A percentile compares a stretch with the other conserved stretches of the same genome.
These are phyloP conservation scores for Haliclystus octoradiatus DNA, from an alignment of 30 jellyfish, hydroid and myxozoan species.

Conservation along the genomic window DNA sequence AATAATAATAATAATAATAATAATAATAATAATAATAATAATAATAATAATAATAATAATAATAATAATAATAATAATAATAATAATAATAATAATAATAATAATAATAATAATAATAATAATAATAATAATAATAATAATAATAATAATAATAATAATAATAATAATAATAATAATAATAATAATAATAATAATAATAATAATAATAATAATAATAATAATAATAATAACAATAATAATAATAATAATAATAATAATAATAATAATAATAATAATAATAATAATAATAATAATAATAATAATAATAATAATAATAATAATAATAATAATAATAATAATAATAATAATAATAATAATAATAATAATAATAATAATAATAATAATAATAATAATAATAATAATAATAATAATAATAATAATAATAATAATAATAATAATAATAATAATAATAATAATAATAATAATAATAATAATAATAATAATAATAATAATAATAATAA, in stretches of 20 bases:
- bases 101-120: neutral
- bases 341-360: conserved; percentile 1
- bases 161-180: neutral
- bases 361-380: too few species aligned
- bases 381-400: too few species aligned
- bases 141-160: neutral
- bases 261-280: neutral
- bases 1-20: neutral
- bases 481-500: too few species aligned
- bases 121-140: neutral
- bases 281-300: conserved; percentile 3
- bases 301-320: conserved; percentile 2
- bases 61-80: neutral
- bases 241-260: neutral
- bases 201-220: too few species aligned
- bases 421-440: too few species aligned
- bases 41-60: neutral
- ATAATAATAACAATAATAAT: neutral
- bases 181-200: neutral
- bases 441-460: too few species aligned
- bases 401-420: too few species aligned
- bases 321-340: conserved; percentile 1
- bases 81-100: neutral
- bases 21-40: neutral
- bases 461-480: too few species aligned